A percentile compares a stretch with the other conserved stretches of the same genome.
These are phyloP conservation scores for Emydocephalus ijimae DNA, from an alignment of 2,113 vertebrate genomes.

Conservation along the genomic window DNA sequence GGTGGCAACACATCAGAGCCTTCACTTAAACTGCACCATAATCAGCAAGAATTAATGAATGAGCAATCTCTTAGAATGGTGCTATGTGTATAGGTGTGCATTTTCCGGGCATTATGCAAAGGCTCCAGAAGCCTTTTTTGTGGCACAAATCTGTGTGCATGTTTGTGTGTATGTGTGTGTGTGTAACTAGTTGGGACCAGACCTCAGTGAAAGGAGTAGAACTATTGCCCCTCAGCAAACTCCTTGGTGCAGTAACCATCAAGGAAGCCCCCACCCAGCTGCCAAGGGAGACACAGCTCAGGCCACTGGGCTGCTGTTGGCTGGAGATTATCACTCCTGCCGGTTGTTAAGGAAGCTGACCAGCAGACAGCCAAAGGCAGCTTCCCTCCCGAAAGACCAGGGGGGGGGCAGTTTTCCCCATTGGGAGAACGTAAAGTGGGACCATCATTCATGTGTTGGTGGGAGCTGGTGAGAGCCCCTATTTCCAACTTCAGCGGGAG, in stretches of 20 bases:
- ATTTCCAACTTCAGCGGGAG: background rate
- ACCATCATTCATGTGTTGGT: too few species aligned
- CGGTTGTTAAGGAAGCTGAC: slow-evolving; percentile 1
- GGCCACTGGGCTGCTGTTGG: background rate
- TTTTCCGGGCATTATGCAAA: background rate
- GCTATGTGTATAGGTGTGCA: background rate
- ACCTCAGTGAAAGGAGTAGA: background rate
- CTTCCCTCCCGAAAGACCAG: background rate
- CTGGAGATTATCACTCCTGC: background rate
- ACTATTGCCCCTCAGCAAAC: background rate
- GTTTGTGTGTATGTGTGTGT: too few species aligned
- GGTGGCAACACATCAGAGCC: slow-evolving; percentile 1
- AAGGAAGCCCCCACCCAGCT: background rate
- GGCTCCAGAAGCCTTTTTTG: background rate
- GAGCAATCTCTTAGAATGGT: background rate
- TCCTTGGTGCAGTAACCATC: background rate
- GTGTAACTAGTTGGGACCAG: background rate
- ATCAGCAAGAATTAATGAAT: slow-evolving; percentile 23
- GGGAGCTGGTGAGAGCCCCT: background rate
- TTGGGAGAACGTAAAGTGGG: background rate
- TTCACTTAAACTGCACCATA: background rate
- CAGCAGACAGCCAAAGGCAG: background rate
- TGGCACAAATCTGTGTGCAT: background rate
- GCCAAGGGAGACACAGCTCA: background rate
- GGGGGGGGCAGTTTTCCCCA: background rate